Evolutionary conservation across 1,140 invertebrate species (phyloP).

Genomic region (Sitophilus oryzae): DNA sequence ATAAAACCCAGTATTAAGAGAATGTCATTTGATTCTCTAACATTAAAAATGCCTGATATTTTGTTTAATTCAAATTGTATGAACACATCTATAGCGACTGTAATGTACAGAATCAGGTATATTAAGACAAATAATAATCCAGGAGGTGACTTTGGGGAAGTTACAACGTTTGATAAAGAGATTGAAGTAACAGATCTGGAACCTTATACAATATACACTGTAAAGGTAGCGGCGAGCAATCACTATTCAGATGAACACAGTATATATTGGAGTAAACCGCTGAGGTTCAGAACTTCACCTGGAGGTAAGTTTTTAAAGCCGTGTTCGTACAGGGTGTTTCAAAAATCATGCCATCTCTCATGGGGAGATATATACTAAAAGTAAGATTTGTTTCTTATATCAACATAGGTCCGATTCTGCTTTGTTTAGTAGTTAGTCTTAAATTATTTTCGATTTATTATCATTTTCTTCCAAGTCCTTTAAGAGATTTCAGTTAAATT

Average conservation of each 20-base stretch:
- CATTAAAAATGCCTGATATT: conserved; percentile 55
- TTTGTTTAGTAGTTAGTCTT: too few relatives aligned
- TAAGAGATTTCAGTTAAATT: too few relatives aligned
- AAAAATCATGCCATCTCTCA: too few relatives aligned
- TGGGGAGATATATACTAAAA: too few relatives aligned
- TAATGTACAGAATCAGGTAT: conserved; percentile 65
- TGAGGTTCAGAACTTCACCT: conserved; percentile 62
- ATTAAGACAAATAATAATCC: conserved; percentile 40
- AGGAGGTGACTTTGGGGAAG: conserved; percentile 37
- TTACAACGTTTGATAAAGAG: conserved; percentile 46
- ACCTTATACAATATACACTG: conserved; percentile 72
- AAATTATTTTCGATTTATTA: too few relatives aligned
- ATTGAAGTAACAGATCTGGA: conserved; percentile 57
- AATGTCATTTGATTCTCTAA: conserved; percentile 57
- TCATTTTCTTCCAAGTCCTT: too few relatives aligned
- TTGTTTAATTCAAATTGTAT: conserved; percentile 52
- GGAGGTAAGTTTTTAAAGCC: conserved; percentile 68
- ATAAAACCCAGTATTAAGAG: conserved; percentile 48
- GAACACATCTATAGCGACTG: conserved; percentile 56
- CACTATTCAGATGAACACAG: conserved; percentile 63
- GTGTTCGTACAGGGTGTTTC: too few relatives aligned
- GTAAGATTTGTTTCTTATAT: too few relatives aligned
- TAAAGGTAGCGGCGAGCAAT: conserved; percentile 67
- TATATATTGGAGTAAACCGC: conserved; percentile 50
- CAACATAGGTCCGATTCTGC: too few relatives aligned